Percentiles rank a stretch among this genome's conserved stretches.
phyloP scores from a whole-genome alignment of 2,797 vertebrate species.

The Bradypodion ventrale region DNA sequence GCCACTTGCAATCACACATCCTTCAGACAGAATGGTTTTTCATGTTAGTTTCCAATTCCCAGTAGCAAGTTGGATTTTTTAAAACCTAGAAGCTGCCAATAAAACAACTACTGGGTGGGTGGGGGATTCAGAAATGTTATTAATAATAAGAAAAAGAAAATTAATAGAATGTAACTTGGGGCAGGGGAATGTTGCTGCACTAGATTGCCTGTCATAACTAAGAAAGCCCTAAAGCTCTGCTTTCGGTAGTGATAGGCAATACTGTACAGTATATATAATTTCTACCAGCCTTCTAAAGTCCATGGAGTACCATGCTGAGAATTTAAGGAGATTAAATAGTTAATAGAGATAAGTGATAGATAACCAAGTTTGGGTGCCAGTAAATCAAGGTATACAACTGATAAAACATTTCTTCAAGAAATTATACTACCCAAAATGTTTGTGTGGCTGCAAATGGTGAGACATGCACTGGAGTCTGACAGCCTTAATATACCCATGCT shows the following conservation, averaged over 20 bases:
- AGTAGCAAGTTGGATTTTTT: constrained; percentile 3
- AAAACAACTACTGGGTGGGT: constrained; percentile 1
- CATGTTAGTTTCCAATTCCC: not conserved
- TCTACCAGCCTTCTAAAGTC: not conserved
- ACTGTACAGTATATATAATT: not conserved
- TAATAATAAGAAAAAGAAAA: not conserved
- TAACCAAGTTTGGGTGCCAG: not conserved
- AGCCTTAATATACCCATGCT: too few species aligned
- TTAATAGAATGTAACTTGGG: not conserved
- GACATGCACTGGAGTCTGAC: too few species aligned
- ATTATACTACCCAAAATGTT: not conserved
- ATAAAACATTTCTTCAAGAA: not conserved
- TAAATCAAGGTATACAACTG: not conserved
- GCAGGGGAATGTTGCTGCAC: not conserved
- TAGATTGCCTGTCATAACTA: not conserved
- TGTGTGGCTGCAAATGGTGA: not conserved
- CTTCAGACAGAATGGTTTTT: constrained; percentile 11
- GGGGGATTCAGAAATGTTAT: not conserved
- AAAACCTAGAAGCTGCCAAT: constrained; percentile 4
- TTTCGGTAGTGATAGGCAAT: not conserved
- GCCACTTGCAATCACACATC: not conserved
- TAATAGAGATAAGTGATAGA: not conserved
- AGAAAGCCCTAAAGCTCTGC: not conserved
- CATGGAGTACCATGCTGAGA: not conserved
- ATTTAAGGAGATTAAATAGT: not conserved